Evolutionary conservation across 2,888 invertebrate genomes (phyloP), one percentile per base, ranked within the genome.

Genomic region (Ariolimax columbianus): DNA sequence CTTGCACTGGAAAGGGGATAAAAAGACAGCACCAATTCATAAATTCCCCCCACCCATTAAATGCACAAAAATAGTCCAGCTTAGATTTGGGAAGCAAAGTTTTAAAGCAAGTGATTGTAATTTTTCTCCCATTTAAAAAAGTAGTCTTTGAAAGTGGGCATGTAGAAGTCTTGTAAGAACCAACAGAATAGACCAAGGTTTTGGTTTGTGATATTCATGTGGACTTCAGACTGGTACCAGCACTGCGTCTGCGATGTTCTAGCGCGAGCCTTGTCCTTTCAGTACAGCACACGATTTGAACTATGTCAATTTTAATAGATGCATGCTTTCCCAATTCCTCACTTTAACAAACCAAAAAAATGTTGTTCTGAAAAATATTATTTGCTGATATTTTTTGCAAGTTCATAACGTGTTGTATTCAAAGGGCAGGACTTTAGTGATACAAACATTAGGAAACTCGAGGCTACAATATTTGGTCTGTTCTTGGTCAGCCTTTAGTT

Each of bases 371-470:
- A n/a, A n/a, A n/a, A n/a, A n/a, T n/a, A 66, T 33, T 66, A 33
- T 66, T 9, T 66, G 66, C 33, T 33, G 66, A n/a, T n/a, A n/a
- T n/a, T n/a, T n/a, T 33, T 66, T 66, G 30, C 33, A 17, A 43
- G 47, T n/a, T 30, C 7, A 26, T 51, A 47, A 68, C 19, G n/a
- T 83, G 78, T 9, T 84, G 84, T 79, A 84, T 26, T n/a, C 33
- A 72, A 84, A 79, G 84, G 79, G 79, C 79, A 84, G 11, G 79
- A 78, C 33, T 59, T 43, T 51, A 70, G 40, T 79, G 79, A 78
- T 78, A 63, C 68, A 47, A 26, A 19, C 11, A 23, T n/a, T 33
- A 80, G 72, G 73, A 84, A 79, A 63, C n/a, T 84, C 47, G 59
- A 73, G 78, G 84, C 73, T 84, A 63, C 78, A 77, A 0, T n/a